These are phyloP conservation scores for Sipha maydis DNA, from an alignment of 2,888 invertebrate species.

Conservation along the genomic window DNA sequence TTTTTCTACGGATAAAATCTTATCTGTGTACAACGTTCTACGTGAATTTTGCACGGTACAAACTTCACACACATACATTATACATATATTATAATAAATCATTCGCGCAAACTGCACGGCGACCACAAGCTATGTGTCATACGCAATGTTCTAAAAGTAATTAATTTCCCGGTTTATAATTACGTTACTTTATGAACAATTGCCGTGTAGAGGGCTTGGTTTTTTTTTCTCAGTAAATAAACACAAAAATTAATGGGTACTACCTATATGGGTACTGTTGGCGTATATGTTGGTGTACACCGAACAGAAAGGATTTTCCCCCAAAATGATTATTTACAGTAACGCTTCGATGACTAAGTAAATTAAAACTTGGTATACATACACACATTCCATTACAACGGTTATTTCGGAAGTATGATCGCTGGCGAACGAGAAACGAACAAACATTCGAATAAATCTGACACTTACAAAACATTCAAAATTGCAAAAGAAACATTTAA, in stretches of 20 bases:
- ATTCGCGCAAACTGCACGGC: neutral
- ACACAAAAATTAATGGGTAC: neutral
- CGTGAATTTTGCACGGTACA: neutral
- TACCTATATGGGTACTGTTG: neutral
- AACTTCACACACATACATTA: neutral
- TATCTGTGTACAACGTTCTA: neutral
- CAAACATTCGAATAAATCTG: neutral
- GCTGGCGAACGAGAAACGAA: neutral
- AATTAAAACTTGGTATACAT: neutral
- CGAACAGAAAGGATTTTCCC: neutral
- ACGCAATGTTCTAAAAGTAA: slow-evolving; percentile 19
- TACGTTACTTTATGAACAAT: slow-evolving; percentile 35
- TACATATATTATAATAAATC: slow-evolving; percentile 24
- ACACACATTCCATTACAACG: neutral
- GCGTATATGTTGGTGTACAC: neutral
- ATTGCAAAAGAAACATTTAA: slow-evolving; percentile 9
- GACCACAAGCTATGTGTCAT: neutral
- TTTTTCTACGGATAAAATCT: neutral
- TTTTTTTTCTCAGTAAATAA: neutral
- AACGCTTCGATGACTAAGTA: neutral
- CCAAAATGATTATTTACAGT: neutral
- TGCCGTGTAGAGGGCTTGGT: neutral
- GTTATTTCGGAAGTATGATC: neutral
- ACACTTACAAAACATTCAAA: neutral
- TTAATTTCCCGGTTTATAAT: slow-evolving; percentile 39